Conservation (phyloP, 2,113 vertebrate species). For the Cyprichromis sp. region DNA sequence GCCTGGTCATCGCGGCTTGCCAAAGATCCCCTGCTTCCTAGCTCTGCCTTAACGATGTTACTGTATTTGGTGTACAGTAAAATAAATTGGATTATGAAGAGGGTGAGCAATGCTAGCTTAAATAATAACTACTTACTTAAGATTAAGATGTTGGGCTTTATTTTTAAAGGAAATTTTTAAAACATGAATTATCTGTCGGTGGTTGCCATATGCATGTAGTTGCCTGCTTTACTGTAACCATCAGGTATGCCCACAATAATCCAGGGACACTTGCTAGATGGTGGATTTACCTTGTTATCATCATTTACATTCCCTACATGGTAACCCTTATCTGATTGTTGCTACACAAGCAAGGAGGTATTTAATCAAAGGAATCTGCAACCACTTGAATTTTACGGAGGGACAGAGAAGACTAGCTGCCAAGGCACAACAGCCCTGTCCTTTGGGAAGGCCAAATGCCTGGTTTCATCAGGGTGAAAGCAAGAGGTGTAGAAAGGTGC, state of each 20-base stretch:
- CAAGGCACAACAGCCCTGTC: background rate
- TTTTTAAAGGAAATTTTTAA: background rate
- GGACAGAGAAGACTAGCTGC: background rate
- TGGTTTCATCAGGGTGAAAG: slow-evolving; percentile 40
- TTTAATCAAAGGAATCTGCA: slow-evolving; percentile 44
- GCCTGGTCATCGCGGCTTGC: background rate
- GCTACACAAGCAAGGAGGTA: slow-evolving; percentile 30
- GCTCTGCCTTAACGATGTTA: background rate
- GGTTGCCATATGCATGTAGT: background rate
- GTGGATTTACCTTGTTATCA: slow-evolving; percentile 9
- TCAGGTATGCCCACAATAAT: slow-evolving; percentile 31
- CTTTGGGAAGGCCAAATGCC: slow-evolving; percentile 55
- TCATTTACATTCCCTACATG: slow-evolving; percentile 4
- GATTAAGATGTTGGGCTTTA: background rate
- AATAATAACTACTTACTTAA: background rate
- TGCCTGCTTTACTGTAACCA: background rate
- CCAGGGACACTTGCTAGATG: background rate
- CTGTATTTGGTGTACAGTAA: background rate
- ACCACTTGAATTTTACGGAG: no score
- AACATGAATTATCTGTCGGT: background rate
- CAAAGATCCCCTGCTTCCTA: background rate
- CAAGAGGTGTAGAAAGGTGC: slow-evolving; percentile 7
- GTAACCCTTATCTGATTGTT: slow-evolving; percentile 20
- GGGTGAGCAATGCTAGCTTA: background rate
- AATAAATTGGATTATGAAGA: background rate